Base-by-base conservation (phyloP, 2,888 invertebrate species). In the Sinhomidia bicolor region DNA sequence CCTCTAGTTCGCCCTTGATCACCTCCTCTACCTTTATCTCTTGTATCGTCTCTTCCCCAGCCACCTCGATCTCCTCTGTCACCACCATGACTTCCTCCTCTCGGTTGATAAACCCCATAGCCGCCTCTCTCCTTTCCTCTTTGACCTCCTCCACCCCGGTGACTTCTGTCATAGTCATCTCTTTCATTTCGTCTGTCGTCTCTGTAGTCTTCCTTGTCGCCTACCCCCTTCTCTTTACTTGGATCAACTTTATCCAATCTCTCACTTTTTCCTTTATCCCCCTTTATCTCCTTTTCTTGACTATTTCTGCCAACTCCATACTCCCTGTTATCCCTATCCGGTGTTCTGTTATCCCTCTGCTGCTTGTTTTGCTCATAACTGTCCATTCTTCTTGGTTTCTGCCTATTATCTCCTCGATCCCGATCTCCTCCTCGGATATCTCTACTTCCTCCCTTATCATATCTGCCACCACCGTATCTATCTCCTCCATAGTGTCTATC, bases 91-190 rank as follows among this genome's bases (percentile, higher is more conserved):
- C 54, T 32, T 12, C 85, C 85, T 65, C 80, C 88, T 81, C 87
- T 57, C 7, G 90, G 89, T 41, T 90, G 90, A 71, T 91, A 91
- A 3, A 91, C 90, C 20, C 89, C 90, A 74, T 88, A 90, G 10
- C 90, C 91, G 12, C 88, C 86, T 71, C 91, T 62, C n/a, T 90
- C 90, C 29, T 89, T 71, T 6, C 87, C 86, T 17, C 90, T 60
- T 10, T 57, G 71, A 20, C 78, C 82, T 4, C 83, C 86, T 44
- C 79, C 68, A 44, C 88, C 81, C 10, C 68, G 41, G 36, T 88
- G 81, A 6, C 83, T 80, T 41, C 85, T 60, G 32, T 74, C 85
- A 71, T 80, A 79, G 32, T 82, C 87, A 26, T 81, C 89, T n/a
- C 65, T 65, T 7, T 89, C 89, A 20, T 36, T n/a, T 10, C 85